phyloP scores from a whole-genome alignment of 2,113 vertebrate species.

The Phylloscopus trochiloides region DNA sequence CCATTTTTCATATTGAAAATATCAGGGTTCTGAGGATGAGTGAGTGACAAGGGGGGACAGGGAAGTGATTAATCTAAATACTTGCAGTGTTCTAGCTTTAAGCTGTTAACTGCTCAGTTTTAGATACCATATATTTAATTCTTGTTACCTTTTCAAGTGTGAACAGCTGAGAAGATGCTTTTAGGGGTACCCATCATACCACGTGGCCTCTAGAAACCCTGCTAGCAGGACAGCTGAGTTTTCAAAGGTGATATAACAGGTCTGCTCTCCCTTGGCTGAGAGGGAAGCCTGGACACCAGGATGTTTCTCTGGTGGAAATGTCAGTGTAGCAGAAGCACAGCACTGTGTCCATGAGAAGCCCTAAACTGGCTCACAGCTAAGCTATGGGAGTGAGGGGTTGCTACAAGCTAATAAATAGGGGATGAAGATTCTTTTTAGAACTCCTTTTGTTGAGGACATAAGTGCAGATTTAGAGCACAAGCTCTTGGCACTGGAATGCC shows the following conservation, averaged over 20 bases:
- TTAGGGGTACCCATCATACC: not conserved
- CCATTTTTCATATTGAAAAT: not conserved
- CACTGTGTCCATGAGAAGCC: fast-evolving
- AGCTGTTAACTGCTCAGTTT: not conserved
- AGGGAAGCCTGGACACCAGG: not conserved
- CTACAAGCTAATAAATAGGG: not conserved
- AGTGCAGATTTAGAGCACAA: not conserved
- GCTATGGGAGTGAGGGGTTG: not conserved
- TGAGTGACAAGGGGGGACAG: not conserved
- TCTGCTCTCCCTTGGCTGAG: not conserved
- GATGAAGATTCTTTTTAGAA: not conserved
- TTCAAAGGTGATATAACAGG: not conserved
- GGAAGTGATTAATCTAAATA: not conserved
- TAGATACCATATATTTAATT: not conserved
- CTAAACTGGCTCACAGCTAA: not conserved
- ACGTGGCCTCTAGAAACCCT: not conserved
- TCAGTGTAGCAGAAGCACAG: not conserved
- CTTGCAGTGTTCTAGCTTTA: not conserved
- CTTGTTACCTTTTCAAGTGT: not conserved
- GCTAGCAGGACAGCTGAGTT: not conserved
- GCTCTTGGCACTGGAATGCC: not conserved
- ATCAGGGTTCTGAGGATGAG: not conserved
- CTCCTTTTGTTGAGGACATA: not conserved
- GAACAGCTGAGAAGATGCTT: not conserved
- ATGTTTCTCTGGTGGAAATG: not conserved